phyloP scores from a whole-genome alignment of 2,797 vertebrate species.

The Lepilemur ruficaudatus region DNA sequence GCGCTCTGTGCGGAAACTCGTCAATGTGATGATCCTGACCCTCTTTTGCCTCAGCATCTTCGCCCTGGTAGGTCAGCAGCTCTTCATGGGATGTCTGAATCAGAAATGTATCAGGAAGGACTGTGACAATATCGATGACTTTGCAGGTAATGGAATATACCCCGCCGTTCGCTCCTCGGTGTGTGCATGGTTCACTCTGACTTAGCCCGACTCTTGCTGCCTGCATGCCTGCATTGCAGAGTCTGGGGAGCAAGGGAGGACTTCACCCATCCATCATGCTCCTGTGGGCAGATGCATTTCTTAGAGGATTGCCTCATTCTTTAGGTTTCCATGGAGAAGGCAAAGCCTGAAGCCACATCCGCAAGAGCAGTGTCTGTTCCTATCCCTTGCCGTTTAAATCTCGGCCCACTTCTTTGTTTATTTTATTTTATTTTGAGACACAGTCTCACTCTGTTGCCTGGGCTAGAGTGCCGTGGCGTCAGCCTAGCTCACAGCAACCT shows the following conservation, averaged over 20 bases:
- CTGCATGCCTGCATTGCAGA: neutral
- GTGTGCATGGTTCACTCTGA: neutral
- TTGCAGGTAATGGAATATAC: neutral
- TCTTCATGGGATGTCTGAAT: constrained; percentile 83
- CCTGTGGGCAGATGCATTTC: neutral
- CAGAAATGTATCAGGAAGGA: constrained; percentile 74
- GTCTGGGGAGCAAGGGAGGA: neutral
- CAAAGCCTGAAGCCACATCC: neutral
- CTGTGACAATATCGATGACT: rapidly evolving
- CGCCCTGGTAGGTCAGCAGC: constrained; percentile 90
- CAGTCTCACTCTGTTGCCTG: too few species aligned
- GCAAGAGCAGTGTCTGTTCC: neutral
- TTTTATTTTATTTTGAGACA: too few species aligned
- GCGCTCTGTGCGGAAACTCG: constrained; percentile 95
- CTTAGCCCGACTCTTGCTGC: neutral
- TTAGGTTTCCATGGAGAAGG: constrained; percentile 1
- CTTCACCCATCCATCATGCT: neutral
- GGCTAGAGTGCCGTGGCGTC: too few species aligned
- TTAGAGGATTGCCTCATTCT: neutral
- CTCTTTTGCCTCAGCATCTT: constrained; percentile 97
- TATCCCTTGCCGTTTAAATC: neutral
- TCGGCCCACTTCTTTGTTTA: neutral
- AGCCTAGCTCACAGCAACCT: too few species aligned
- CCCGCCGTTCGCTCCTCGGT: neutral
- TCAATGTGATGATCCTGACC: constrained; percentile 95